Percentiles rank a stretch among this genome's conserved stretches.
phyloP scores from a whole-genome alignment of 1,140 invertebrate genomes.

The Hypsibius dujardini region DNA sequence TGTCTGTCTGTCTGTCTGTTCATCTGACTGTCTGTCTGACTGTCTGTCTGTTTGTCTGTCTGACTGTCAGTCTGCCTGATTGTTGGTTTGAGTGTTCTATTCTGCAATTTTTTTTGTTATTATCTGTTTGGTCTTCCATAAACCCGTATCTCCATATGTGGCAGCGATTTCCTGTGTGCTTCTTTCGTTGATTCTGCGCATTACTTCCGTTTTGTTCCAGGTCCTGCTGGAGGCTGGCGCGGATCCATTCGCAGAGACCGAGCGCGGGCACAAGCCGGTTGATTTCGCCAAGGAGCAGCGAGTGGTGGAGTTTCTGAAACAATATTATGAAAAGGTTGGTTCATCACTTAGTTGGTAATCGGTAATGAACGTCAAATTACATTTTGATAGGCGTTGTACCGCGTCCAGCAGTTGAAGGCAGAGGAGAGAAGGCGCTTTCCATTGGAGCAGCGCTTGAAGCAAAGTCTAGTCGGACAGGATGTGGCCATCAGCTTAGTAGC shows the following conservation, averaged over 20 bases:
- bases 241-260: slow-evolving; percentile 45
- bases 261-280: slow-evolving; percentile 53
- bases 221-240: slow-evolving; percentile 30
- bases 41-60: too few species aligned
- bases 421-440: slow-evolving; percentile 70
- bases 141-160: too few species aligned
- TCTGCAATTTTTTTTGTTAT: too few species aligned
- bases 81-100: too few species aligned
- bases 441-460: slow-evolving; percentile 62
- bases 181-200: not conserved
- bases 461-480: slow-evolving; percentile 73
- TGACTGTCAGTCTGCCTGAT: too few species aligned
- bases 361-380: slow-evolving; percentile 14
- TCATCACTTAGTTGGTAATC: not conserved
- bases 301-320: slow-evolving; percentile 38
- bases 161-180: too few species aligned
- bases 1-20: too few species aligned
- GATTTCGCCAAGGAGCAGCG: slow-evolving; percentile 49
- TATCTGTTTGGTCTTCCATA: too few species aligned
- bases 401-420: slow-evolving; percentile 42
- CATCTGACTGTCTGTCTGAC: too few species aligned
- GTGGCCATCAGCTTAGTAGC: slow-evolving; percentile 66
- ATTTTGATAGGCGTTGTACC: slow-evolving; percentile 36
- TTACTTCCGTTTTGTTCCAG: slow-evolving; percentile 1
- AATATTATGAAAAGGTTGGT: slow-evolving; percentile 31